Evolutionary conservation across 2,888 invertebrate species (phyloP).

Genomic region (Galeopsomyia nigrocyanea): DNA sequence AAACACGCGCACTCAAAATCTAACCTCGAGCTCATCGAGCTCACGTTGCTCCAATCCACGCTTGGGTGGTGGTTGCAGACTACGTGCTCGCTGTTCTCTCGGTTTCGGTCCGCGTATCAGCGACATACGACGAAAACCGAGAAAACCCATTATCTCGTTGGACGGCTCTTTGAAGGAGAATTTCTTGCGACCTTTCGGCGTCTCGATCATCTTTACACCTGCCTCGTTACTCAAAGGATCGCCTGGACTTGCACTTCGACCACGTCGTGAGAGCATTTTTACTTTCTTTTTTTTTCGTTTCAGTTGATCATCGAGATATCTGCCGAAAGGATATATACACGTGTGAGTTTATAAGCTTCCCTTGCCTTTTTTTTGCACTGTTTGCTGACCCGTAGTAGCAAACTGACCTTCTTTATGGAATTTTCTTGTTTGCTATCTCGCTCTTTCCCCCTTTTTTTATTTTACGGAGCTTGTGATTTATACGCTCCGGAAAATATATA

Average conservation of each 20-base stretch:
- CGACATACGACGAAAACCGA: slow-evolving; percentile 54
- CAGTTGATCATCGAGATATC: neutral
- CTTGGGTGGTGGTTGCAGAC: slow-evolving; percentile 43
- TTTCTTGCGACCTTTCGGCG: slow-evolving; percentile 81
- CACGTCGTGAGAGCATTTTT: slow-evolving; percentile 37
- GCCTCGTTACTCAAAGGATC: slow-evolving; percentile 1
- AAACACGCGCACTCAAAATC: neutral
- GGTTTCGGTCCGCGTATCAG: slow-evolving; percentile 9
- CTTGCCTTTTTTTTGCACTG: neutral
- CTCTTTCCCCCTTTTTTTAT: too few species aligned
- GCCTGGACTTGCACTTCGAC: slow-evolving; percentile 41
- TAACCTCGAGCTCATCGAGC: slow-evolving; percentile 66
- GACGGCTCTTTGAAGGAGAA: slow-evolving; percentile 86
- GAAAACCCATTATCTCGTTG: slow-evolving; percentile 74
- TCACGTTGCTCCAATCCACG: slow-evolving; percentile 45
- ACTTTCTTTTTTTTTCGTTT: too few species aligned
- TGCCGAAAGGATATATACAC: too few species aligned
- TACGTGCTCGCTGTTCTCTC: slow-evolving; percentile 8
- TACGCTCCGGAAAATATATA: too few species aligned
- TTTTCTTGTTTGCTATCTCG: neutral
- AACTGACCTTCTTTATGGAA: slow-evolving; percentile 10
- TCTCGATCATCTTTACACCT: slow-evolving; percentile 47
- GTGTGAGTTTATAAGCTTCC: neutral
- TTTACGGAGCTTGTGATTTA: too few species aligned
- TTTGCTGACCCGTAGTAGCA: slow-evolving; percentile 1